These are phyloP conservation scores for Electrophaes corylata DNA, from an alignment of 2,888 invertebrate genomes.

Conservation along the genomic window DNA sequence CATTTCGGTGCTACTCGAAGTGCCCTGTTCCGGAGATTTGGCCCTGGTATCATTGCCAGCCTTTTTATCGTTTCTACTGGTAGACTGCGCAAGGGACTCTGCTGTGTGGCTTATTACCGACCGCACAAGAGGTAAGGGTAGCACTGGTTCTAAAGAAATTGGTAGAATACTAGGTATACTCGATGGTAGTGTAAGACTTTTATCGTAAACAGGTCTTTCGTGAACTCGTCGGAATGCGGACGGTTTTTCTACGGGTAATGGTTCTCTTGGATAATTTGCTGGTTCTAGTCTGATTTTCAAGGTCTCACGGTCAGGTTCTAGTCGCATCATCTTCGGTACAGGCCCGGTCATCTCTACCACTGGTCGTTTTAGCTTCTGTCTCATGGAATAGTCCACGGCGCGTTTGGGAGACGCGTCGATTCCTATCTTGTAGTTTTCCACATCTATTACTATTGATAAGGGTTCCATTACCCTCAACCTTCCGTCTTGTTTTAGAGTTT, in stretches of 20 bases:
- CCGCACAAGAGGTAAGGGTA: conserved; percentile 37
- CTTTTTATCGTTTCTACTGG: conserved; percentile 37
- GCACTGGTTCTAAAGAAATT: conserved; percentile 43
- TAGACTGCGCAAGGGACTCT: conserved; percentile 66
- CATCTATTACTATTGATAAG: conserved; percentile 76
- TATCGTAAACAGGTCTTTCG: conserved; percentile 51
- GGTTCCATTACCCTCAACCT: conserved; percentile 76
- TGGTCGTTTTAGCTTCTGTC: conserved; percentile 71
- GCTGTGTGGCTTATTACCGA: conserved; percentile 79
- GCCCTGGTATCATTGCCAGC: conserved; percentile 62
- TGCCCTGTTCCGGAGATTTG: conserved; percentile 65
- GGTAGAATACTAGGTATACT: conserved; percentile 59
- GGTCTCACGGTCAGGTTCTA: conserved; percentile 43
- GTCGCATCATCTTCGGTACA: conserved; percentile 58
- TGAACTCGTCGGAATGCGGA: conserved; percentile 62
- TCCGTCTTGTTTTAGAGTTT: conserved; percentile 65
- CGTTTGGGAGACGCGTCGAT: conserved; percentile 78
- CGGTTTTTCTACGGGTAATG: conserved; percentile 46
- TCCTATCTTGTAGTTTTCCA: conserved; percentile 78
- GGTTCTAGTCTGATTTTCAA: conserved; percentile 41
- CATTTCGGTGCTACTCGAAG: conserved; percentile 67
- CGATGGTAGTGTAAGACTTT: conserved; percentile 62
- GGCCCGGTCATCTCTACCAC: conserved; percentile 61
- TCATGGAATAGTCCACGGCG: conserved; percentile 76
- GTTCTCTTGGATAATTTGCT: conserved; percentile 38